Conservation (phyloP, 2,797 vertebrate species). For the Pogonophryne albipinna region DNA sequence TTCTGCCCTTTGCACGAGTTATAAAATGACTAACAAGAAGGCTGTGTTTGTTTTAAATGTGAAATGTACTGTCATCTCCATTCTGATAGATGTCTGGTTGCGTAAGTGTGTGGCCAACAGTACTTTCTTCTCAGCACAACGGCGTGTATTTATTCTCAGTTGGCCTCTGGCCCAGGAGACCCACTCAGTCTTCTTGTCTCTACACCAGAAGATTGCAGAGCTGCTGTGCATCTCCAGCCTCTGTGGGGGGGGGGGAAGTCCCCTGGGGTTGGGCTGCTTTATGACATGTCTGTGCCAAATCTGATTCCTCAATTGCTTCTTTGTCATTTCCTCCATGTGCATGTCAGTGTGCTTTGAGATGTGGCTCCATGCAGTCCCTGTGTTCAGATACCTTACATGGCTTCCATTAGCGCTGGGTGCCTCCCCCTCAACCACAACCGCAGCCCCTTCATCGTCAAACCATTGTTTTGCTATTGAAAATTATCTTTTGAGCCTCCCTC, state of each 20-base stretch:
- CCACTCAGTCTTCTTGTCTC: slow-evolving; percentile 66
- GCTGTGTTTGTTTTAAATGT: slow-evolving; percentile 63
- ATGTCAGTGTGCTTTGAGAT: slow-evolving; percentile 54
- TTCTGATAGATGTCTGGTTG: slow-evolving; percentile 63
- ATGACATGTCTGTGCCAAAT: slow-evolving; percentile 63
- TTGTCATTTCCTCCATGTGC: slow-evolving; percentile 67
- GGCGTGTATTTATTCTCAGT: slow-evolving; percentile 45
- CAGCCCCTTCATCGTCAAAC: slow-evolving; percentile 58
- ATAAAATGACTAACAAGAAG: slow-evolving; percentile 62
- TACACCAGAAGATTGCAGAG: slow-evolving; percentile 46
- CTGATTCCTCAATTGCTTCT: slow-evolving; percentile 62
- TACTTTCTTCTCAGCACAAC: slow-evolving; percentile 61
- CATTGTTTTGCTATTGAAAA: slow-evolving; percentile 69
- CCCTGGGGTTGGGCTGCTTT: slow-evolving; percentile 59
- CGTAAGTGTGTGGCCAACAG: slow-evolving; percentile 56
- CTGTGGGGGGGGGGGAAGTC: slow-evolving; percentile 37
- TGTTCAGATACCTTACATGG: slow-evolving; percentile 59
- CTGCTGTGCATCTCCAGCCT: slow-evolving; percentile 51
- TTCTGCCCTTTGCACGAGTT: slow-evolving; percentile 60
- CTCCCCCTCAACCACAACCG: slow-evolving; percentile 49
- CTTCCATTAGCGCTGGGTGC: slow-evolving; percentile 39
- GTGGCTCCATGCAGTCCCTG: slow-evolving; percentile 51
- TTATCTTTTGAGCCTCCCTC: slow-evolving; percentile 60
- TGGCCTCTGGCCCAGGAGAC: slow-evolving; percentile 64
- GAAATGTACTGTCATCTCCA: slow-evolving; percentile 54